Base-by-base conservation (phyloP, 1,140 invertebrate species). In the Nixonia krombeini region DNA sequence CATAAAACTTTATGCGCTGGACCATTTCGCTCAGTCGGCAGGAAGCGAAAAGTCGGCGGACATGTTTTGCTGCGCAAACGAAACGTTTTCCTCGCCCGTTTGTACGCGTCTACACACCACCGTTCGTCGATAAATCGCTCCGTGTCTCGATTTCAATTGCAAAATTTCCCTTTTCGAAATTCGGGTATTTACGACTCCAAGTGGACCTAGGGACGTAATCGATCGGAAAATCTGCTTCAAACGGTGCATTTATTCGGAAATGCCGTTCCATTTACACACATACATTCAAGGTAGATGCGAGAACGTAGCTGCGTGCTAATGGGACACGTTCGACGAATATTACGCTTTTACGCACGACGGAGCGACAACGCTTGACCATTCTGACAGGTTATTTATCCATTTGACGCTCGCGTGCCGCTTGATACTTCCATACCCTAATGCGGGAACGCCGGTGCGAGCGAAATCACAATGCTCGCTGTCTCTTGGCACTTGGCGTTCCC, bases 401-500 rank as follows among this genome's bases (percentile, higher is more conserved):
- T 56, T 50, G n/a, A n/a, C n/a, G 18, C 42, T 51, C 52, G 18
- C 37, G 49, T 52, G 45, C 49, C 21, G 38, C 47, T 8, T 33
- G 37, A 26, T 57, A 47, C 61, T 67, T 67, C 40, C 45, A 61
- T 57, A 53, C 47, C 23, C 44, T 37, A 56, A 51, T 57, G 12
- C 49, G 47, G 38, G 17, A 26, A n/a, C 29, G 2, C 2, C 15
- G n/a, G 40, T 40, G 2, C 4, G 15, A 26, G 46, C 29, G 13
- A 46, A 35, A 31, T 25, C 37, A 6, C 6, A 15, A 21, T 38
- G 46, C 35, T 50, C 28, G 58, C 50, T 18, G 62, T 56, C 42
- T 50, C 35, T 53, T 52, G 46, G 41, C 51, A 65, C 46, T 33
- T 53, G 51, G 52, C 61, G 59, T 55, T 73, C 63, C 56, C 67